A percentile compares a stretch with the other conserved stretches of the same genome.
phyloP scores from a whole-genome alignment of 2,888 invertebrate species.

The Geotrupes spiniger region DNA sequence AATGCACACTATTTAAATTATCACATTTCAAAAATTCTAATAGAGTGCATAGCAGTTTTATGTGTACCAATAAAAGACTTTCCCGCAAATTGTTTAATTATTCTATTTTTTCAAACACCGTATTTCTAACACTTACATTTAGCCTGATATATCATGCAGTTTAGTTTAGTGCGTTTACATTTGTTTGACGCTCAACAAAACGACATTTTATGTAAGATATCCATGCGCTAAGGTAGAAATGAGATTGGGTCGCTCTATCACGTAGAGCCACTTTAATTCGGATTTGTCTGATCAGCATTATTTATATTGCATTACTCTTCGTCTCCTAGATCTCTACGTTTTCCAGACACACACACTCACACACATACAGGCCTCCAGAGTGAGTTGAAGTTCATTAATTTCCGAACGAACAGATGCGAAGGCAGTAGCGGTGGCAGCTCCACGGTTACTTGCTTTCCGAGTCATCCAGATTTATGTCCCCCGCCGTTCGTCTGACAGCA shows the following conservation, averaged over 20 bases:
- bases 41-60: too few relatives aligned
- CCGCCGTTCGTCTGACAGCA: constrained; percentile 1
- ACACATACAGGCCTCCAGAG: background rate
- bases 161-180: too few relatives aligned
- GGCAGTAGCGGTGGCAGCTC: background rate
- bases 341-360: background rate
- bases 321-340: constrained; percentile 8
- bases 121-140: too few relatives aligned
- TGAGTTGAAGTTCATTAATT: constrained; percentile 30
- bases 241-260: background rate
- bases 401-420: constrained; percentile 30
- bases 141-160: too few relatives aligned
- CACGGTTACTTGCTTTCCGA: constrained; percentile 1
- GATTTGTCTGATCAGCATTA: constrained; percentile 37
- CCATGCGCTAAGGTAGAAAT: too few relatives aligned
- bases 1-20: too few relatives aligned
- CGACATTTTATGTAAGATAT: too few relatives aligned
- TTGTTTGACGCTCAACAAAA: too few relatives aligned
- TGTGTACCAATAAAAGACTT: too few relatives aligned
- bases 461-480: constrained; percentile 4
- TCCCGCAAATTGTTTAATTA: too few relatives aligned
- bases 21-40: too few relatives aligned
- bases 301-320: constrained; percentile 39
- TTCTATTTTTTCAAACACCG: too few relatives aligned
- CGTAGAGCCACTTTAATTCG: constrained; percentile 26